Percentiles rank a stretch among this genome's conserved stretches.
These are phyloP conservation scores for Sitta carolinensis DNA, from an alignment of 2,797 vertebrate genomes.

Conservation along the genomic window DNA sequence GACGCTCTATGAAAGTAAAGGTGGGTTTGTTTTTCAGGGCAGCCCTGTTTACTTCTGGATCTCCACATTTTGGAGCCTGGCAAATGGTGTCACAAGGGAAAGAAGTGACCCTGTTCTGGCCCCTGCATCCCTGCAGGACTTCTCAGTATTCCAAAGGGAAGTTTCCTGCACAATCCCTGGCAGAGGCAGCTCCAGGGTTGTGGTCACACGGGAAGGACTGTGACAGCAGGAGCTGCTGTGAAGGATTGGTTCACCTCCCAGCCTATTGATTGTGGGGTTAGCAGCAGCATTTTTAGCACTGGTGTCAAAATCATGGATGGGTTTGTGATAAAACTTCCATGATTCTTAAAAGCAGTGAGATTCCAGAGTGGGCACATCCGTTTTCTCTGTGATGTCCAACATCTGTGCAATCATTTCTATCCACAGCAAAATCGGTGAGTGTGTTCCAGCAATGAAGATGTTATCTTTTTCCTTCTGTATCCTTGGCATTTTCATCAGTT, in stretches of 20 bases:
- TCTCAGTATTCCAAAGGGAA: background rate
- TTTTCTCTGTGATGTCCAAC: background rate
- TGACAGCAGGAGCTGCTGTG: background rate
- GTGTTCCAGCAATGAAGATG: background rate
- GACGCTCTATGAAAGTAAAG: accelerated
- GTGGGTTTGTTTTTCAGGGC: background rate
- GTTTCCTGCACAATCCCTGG: background rate
- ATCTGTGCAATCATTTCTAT: background rate
- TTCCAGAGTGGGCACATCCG: background rate
- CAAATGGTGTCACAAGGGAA: background rate
- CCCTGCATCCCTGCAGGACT: background rate
- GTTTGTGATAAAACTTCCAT: background rate
- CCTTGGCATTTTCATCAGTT: conserved; percentile 36
- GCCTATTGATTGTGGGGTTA: background rate
- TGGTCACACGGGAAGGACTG: background rate
- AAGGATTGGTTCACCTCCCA: background rate
- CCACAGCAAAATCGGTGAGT: background rate
- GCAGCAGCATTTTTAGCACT: background rate
- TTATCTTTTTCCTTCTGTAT: background rate
- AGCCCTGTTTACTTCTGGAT: background rate
- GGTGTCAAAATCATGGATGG: background rate
- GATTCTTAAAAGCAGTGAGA: background rate
- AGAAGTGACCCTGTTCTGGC: background rate
- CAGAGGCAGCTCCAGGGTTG: background rate
- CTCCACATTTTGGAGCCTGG: background rate